A percentile compares a stretch with the other conserved stretches of the same genome.
Evolutionary conservation across 1,140 invertebrate genomes (phyloP).

Genomic region (Calephelis virginiensis): DNA sequence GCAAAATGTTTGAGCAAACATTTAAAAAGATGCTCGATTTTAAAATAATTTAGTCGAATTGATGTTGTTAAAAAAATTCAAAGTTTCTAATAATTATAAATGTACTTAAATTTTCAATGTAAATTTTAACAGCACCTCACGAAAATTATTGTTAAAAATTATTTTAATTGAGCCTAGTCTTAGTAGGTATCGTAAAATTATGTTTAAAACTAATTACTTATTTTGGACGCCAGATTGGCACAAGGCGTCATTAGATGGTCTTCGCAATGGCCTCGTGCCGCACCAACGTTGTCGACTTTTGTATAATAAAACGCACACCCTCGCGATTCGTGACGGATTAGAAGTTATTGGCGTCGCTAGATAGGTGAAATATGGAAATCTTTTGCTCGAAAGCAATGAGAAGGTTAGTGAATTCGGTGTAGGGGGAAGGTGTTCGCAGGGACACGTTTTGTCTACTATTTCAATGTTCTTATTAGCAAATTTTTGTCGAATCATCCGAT

Average conservation of each 20-base stretch:
- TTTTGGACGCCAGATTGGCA: conserved; percentile 43
- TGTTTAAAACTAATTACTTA: conserved; percentile 48
- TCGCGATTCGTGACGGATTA: conserved; percentile 41
- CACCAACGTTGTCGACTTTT: background rate
- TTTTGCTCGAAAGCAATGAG: conserved; percentile 64
- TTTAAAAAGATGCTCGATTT: conserved; percentile 74
- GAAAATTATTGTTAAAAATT: conserved; percentile 68
- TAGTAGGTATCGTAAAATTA: conserved; percentile 64
- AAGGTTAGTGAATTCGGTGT: conserved; percentile 75
- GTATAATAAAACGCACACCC: conserved; percentile 50
- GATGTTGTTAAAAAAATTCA: conserved; percentile 75
- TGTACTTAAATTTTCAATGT: conserved; percentile 77
- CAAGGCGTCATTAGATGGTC: conserved; percentile 33
- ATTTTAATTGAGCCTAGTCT: conserved; percentile 75
- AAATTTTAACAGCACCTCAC: conserved; percentile 72
- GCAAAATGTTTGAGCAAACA: conserved; percentile 75
- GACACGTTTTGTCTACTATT: conserved; percentile 55
- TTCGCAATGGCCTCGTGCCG: conserved; percentile 20
- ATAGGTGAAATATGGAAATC: conserved; percentile 59
- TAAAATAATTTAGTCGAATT: conserved; percentile 71
- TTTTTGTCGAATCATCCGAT: conserved; percentile 58
- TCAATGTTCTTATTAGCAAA: conserved; percentile 54
- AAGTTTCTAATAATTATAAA: conserved; percentile 72
- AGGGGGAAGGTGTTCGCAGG: conserved; percentile 44
- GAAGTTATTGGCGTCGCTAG: conserved; percentile 50